Percentiles rank a stretch among this genome's conserved stretches.
Conservation (phyloP, 1,140 invertebrate genomes). For the Pogonognathellus flavescens region DNA sequence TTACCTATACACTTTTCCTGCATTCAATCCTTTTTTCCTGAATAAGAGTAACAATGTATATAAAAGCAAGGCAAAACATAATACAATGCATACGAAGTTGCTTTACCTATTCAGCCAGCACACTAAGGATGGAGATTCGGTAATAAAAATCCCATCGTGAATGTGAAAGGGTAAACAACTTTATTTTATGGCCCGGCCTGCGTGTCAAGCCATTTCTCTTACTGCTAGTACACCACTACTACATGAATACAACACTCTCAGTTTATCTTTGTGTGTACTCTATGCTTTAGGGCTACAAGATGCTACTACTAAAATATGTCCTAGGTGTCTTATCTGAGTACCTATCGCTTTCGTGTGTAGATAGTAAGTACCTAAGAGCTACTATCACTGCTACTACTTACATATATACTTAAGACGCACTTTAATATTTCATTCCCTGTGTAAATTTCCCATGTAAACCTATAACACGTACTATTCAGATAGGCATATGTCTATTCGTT, state of each 20-base stretch:
- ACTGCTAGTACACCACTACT: not conserved
- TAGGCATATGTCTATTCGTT: no score
- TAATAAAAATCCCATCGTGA: constrained; percentile 30
- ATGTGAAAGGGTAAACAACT: constrained; percentile 49
- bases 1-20: constrained; percentile 3
- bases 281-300: not conserved
- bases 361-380: not conserved
- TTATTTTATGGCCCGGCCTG: constrained; percentile 32
- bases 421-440: constrained; percentile 2
- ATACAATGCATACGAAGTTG: not conserved
- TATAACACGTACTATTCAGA: not conserved
- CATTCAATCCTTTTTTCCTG: constrained; percentile 3
- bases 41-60: not conserved
- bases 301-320: not conserved
- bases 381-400: not conserved
- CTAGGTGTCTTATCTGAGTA: not conserved
- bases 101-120: not conserved
- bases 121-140: constrained; percentile 31
- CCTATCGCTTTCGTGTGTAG: not conserved
- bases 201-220: not conserved
- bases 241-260: not conserved
- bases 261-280: not conserved
- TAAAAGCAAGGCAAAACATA: not conserved
- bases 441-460: not conserved
- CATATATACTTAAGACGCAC: not conserved